Conservation (phyloP, 2,888 invertebrate genomes). For the Anthoptus insignis region DNA sequence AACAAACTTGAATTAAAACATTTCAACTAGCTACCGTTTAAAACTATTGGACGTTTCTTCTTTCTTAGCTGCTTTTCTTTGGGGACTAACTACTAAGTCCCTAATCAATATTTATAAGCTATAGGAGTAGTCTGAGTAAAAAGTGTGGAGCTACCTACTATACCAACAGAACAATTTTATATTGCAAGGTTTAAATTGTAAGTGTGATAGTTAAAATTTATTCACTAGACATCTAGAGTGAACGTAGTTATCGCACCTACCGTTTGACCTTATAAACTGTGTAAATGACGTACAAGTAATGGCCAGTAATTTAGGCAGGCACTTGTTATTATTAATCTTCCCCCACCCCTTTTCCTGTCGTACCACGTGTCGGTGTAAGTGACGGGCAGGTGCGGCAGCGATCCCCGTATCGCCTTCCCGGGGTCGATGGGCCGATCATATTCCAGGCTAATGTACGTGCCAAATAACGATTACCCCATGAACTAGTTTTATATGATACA, state of each 20-base stretch:
- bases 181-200: no score
- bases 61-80: no score
- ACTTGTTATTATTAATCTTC: not conserved
- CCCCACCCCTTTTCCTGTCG: not conserved
- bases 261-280: not conserved
- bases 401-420: slow-evolving; percentile 41
- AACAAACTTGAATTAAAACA: not conserved
- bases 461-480: not conserved
- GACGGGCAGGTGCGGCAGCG: slow-evolving; percentile 55
- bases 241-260: no score
- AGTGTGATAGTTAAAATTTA: no score
- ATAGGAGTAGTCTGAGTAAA: no score
- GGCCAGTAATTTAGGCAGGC: not conserved
- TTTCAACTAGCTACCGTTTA: no score
- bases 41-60: no score
- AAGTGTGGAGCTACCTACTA: no score
- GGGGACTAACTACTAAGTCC: no score
- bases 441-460: not conserved
- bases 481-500: not conserved
- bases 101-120: no score
- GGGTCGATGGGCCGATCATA: not conserved
- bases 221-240: no score
- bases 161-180: no score
- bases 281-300: not conserved
- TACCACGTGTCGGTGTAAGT: slow-evolving; percentile 12